Evolutionary conservation across 1,140 invertebrate species (phyloP), one percentile per base, ranked within the genome.

Genomic region (Drosophila baimaii): DNA sequence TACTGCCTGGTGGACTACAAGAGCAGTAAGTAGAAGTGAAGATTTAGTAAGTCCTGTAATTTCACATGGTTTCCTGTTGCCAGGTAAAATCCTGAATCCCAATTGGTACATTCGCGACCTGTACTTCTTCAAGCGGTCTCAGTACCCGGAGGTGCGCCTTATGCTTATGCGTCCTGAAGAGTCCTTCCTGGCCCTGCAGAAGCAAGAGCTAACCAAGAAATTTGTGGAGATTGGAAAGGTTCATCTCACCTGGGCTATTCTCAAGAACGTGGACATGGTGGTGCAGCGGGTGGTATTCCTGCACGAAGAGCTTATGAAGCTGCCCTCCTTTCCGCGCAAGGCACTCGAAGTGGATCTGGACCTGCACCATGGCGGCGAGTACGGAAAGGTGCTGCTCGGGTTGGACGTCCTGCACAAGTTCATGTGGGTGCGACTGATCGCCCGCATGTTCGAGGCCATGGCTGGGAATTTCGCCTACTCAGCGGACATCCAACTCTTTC

Each of bases 381-480:
- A 98, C 86, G 98, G 98, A 41, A 96, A 97, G 91, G 97, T 99
- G 90, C 93, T 99, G 35, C 94, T 98, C 49, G 97, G 98, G 3
- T 93, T 99, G 66, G 99, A 99, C 92, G 97, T 99, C 0, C 93
- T 99, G 68, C 98, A 99, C 92, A 99, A 99, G 93, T 98, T 99
- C 89, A 98, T 98, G 95, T 99, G 99, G 99, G 97, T 98, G 2
- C 96, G 98, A 73, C 93, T 99, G 21, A 98, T 99, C 77, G 96
- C 97, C 0, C 95, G 98, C 49, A 99, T 99, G 98, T 99, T 99
- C 91, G 97, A 98, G 93, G 98, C 98, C 0, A 99, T 99, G 98
- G 97, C 98, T 5, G 97, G 97, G 15, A 99, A 99, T 90, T 99
- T 99, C 90, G 98, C 98, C 1, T 99, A 99, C 91, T 98, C 98